phyloP scores from a whole-genome alignment of 53 echinoderm and acorn worm species.

The Antedon mediterranea region DNA sequence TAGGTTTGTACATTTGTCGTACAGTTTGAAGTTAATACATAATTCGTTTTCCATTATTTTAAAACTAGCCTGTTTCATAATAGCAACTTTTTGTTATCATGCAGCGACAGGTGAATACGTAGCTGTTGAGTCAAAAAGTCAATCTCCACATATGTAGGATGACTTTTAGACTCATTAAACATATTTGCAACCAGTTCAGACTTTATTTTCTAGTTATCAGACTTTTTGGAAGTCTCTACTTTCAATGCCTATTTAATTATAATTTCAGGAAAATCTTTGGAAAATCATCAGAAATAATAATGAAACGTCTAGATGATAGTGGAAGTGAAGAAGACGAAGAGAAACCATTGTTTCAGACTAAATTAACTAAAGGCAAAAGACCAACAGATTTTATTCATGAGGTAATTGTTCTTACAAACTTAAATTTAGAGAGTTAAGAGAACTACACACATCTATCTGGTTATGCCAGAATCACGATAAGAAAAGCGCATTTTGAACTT shows the following conservation, averaged over 20 bases:
- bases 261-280: constrained; percentile 58
- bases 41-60: not conserved
- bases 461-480: no score
- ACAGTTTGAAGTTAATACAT: not conserved
- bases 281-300: constrained; percentile 30
- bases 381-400: constrained; percentile 62
- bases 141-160: no score
- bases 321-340: constrained; percentile 38
- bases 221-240: no score
- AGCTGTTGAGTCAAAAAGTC: no score
- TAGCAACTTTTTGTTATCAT: not conserved
- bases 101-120: no score
- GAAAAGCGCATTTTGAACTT: no score
- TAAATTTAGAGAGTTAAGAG: not conserved
- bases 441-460: no score
- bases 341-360: not conserved
- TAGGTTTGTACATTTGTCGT: constrained; percentile 18
- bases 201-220: no score
- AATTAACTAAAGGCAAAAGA: constrained; percentile 17
- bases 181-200: no score
- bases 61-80: not conserved
- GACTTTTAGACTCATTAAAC: no score
- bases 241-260: no score
- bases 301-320: constrained; percentile 59
- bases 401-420: constrained; percentile 8